Conservation (phyloP, 2,113 vertebrate genomes). For the Brachionichthys hirsutus region DNA sequence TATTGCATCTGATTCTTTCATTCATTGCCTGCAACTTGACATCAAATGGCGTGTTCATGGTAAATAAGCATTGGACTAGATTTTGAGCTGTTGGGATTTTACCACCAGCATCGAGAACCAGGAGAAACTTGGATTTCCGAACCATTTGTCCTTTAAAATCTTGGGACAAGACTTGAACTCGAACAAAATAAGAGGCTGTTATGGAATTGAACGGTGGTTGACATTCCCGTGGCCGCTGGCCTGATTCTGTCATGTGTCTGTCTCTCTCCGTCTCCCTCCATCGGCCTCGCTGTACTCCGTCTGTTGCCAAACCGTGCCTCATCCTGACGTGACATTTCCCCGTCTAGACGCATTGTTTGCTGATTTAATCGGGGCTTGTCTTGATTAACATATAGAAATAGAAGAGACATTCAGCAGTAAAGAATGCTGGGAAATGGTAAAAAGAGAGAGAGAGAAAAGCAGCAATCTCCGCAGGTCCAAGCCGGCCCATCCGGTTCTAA, state of each 20-base stretch:
- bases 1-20: no score
- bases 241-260: slow-evolving; percentile 15
- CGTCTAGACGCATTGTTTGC: slow-evolving; percentile 22
- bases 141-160: no score
- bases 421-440: no score
- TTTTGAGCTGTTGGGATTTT: no score
- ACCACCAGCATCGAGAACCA: no score
- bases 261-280: slow-evolving; percentile 28
- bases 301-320: slow-evolving; percentile 31
- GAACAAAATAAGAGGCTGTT: no score
- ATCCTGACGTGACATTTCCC: slow-evolving; percentile 34
- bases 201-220: slow-evolving; percentile 1
- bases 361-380: slow-evolving; percentile 5
- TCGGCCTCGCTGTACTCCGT: slow-evolving; percentile 12
- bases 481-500: slow-evolving; percentile 29
- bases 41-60: no score
- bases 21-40: no score
- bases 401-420: slow-evolving; percentile 3
- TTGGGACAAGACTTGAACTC: no score
- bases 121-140: no score
- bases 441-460: no score
- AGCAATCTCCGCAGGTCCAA: slow-evolving; percentile 60
- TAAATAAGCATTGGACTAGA: no score
- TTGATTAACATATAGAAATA: neutral
- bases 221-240: slow-evolving; percentile 55